Percentiles rank a stretch among this genome's conserved stretches.
phyloP scores from a whole-genome alignment of 2,888 invertebrate species.

The Drosophila fungiperda region DNA sequence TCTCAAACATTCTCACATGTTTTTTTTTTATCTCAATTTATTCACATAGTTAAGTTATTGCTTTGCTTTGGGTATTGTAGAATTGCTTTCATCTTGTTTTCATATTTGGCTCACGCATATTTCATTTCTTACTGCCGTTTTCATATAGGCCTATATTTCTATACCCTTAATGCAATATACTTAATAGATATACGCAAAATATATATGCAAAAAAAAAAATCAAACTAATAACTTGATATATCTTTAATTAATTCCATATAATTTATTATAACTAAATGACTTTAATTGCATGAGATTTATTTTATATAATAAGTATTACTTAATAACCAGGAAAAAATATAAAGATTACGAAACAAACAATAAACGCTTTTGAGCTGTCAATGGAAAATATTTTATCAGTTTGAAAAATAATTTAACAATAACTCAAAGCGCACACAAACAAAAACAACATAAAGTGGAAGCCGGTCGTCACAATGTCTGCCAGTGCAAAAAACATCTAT shows the following conservation, averaged over 20 bases:
- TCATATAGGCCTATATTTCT: constrained; percentile 13
- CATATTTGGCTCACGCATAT: constrained; percentile 20
- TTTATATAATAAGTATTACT: not conserved
- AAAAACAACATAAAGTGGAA: constrained; percentile 47
- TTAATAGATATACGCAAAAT: too few species aligned
- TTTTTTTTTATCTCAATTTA: constrained; percentile 32
- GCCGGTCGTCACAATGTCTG: constrained; percentile 70
- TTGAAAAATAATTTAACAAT: constrained; percentile 60
- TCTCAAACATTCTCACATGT: not conserved
- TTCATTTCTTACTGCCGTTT: constrained; percentile 2
- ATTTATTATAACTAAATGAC: not conserved
- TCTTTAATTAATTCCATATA: too few species aligned
- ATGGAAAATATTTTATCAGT: constrained; percentile 61
- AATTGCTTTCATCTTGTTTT: constrained; percentile 35
- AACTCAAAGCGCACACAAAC: constrained; percentile 33
- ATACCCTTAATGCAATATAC: not conserved
- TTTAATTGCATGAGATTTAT: not conserved
- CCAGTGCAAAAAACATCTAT: constrained; percentile 44
- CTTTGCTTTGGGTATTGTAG: constrained; percentile 15
- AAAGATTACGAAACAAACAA: constrained; percentile 14
- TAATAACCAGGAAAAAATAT: constrained; percentile 10
- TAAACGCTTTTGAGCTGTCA: constrained; percentile 19
- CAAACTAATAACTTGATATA: too few species aligned
- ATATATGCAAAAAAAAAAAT: too few species aligned
- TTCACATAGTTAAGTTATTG: constrained; percentile 43